Base-by-base conservation (phyloP, 2,113 vertebrate species). In the Phodopus roborovskii region DNA sequence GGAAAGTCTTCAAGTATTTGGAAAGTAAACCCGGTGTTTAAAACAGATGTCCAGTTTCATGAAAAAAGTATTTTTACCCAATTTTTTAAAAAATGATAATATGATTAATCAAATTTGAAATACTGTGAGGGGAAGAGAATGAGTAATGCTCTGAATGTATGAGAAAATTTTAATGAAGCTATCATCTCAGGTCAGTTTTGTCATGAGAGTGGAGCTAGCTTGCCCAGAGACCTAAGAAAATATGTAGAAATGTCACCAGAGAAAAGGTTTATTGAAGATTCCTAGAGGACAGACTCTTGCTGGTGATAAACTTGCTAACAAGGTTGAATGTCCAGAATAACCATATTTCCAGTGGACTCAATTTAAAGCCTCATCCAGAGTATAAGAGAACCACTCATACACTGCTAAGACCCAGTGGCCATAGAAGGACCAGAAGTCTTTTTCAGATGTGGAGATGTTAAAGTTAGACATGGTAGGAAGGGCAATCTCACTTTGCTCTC, bases 341-440 rank as follows among this genome's bases (percentile, higher is more conserved):
- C 22, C 8, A 5, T 22, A 33, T 56, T 56, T n/a, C 77, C 13
- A 60, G 12, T 60, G 22, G 24, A 9, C 56, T 83, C 36, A 3
- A 42, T 22, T n/a, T 83, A 5, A 26, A 39, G 58, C 36, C 20
- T 60, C 53, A 60, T 58, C 20, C 5, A 50, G 5, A 82, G 20
- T 15, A 26, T 20, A 0, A 5, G 5, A 82, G 5, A 0, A 26
- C 1, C 11, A 82, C 22, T n/a, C 1, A 22, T 79, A 83, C 24
- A 42, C n/a, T 60, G 5, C n/a, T 83, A 56, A 60, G 22, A 6
- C 5, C 13, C n/a, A 39, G 20, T 39, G n/a, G 36, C n/a, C 22
- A 82, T 26, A 39, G 5, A 22, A 39, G 36, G 36, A 82, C 36
- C 53, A 42, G 5, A 10, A n/a, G 20, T n/a, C 19, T 58, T n/a